phyloP scores from a whole-genome alignment of 1,140 invertebrate species.

The Plutomurus gul region DNA sequence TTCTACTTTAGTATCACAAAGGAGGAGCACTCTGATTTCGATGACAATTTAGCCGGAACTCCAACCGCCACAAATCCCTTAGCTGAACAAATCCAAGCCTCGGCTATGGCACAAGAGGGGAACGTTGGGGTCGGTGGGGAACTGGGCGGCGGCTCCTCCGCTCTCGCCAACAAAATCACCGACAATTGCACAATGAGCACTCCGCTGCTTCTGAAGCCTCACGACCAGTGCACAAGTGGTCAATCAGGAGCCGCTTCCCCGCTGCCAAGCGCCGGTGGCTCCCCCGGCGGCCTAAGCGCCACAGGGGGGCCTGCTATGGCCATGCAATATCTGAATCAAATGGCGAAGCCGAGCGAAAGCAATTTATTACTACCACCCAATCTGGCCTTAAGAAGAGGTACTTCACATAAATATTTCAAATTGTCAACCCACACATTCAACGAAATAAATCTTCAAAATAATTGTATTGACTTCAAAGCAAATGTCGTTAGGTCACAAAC shows the following conservation, averaged over 20 bases:
- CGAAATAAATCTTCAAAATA: neutral
- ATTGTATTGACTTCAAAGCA: too few relatives aligned
- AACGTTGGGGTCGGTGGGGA: neutral
- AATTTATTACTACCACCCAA: constrained; percentile 49
- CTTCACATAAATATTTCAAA: neutral
- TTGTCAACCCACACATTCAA: neutral
- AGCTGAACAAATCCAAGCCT: neutral
- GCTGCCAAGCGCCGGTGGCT: neutral
- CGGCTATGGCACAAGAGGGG: neutral
- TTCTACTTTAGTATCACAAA: constrained; percentile 99
- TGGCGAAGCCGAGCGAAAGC: constrained; percentile 48
- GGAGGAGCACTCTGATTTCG: constrained; percentile 91
- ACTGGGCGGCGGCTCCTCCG: neutral
- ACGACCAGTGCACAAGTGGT: neutral
- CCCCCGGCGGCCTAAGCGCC: neutral
- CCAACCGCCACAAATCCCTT: neutral
- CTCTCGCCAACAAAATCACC: neutral
- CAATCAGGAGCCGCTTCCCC: neutral
- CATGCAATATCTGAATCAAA: constrained; percentile 46
- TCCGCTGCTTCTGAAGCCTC: constrained; percentile 8
- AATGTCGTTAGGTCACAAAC: too few relatives aligned
- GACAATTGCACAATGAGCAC: constrained; percentile 35
- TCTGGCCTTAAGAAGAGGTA: constrained; percentile 42
- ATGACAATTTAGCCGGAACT: constrained; percentile 43
- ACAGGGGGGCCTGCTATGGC: constrained; percentile 24